Conservation (phyloP, 2,888 invertebrate species). For the Limenitis camilla region DNA sequence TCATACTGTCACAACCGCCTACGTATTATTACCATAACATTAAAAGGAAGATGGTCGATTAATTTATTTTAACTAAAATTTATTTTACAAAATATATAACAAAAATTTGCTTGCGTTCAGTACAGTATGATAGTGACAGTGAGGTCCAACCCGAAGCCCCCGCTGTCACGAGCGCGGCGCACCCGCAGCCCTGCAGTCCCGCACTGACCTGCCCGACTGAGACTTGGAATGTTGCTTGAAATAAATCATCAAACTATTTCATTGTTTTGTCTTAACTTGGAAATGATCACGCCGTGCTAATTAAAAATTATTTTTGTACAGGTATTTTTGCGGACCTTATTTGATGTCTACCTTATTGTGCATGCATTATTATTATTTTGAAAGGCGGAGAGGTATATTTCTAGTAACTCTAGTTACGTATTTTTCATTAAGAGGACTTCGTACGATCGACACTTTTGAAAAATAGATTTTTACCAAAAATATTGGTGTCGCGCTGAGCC, state of each 20-base stretch:
- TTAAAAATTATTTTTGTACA: neutral
- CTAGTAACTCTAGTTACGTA: too few species aligned
- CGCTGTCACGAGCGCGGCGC: slow-evolving; percentile 34
- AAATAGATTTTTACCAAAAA: too few species aligned
- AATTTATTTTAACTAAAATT: too few species aligned
- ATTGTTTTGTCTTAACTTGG: slow-evolving; percentile 6
- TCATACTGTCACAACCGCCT: too few species aligned
- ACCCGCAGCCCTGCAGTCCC: slow-evolving; percentile 20
- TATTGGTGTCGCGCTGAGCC: too few species aligned
- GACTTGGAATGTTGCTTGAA: slow-evolving; percentile 26
- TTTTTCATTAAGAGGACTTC: too few species aligned
- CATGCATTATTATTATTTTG: too few species aligned
- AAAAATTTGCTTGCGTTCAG: slow-evolving; percentile 29
- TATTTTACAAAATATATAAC: neutral
- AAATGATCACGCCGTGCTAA: slow-evolving; percentile 3
- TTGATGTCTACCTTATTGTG: neutral
- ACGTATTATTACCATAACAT: too few species aligned
- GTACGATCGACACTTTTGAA: too few species aligned
- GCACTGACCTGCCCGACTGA: slow-evolving; percentile 14
- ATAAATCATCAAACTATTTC: slow-evolving; percentile 26
- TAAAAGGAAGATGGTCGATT: too few species aligned
- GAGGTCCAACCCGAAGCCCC: slow-evolving; percentile 33
- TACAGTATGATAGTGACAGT: slow-evolving; percentile 37
- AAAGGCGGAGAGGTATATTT: too few species aligned
- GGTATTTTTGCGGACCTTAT: neutral